Percentiles rank a stretch among this genome's conserved stretches.
Evolutionary conservation across 2,113 vertebrate genomes (phyloP).

Genomic region (Zosterops japonicus): DNA sequence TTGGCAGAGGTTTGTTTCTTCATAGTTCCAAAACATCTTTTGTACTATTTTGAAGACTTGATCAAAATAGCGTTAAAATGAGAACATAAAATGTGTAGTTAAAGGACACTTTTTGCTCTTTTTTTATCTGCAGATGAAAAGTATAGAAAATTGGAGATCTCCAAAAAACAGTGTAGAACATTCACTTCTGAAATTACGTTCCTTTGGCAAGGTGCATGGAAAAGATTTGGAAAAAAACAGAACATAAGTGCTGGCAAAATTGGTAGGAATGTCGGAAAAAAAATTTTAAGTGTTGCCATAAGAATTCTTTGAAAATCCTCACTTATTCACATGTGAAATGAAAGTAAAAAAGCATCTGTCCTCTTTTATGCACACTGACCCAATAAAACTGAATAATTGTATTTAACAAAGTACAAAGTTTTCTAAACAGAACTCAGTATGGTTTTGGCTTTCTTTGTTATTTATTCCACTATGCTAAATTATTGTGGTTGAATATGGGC

Average conservation of each 20-base stretch:
- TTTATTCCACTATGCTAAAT: conserved; percentile 71
- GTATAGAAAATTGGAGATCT: conserved; percentile 54
- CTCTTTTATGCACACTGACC: conserved; percentile 67
- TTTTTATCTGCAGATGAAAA: conserved; percentile 54
- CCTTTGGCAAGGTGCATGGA: conserved; percentile 76
- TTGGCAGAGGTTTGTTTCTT: background rate
- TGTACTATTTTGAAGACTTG: background rate
- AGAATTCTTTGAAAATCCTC: conserved; percentile 75
- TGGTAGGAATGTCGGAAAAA: conserved; percentile 74
- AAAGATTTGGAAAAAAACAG: conserved; percentile 68
- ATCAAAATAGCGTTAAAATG: background rate
- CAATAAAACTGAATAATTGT: conserved; percentile 72
- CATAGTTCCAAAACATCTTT: background rate
- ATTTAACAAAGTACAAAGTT: conserved; percentile 65
- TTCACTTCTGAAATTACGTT: conserved; percentile 75
- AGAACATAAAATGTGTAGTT: background rate
- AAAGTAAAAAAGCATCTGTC: conserved; percentile 76
- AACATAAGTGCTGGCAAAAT: conserved; percentile 72
- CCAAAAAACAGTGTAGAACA: conserved; percentile 66
- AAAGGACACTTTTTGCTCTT: background rate
- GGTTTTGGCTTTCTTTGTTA: conserved; percentile 64
- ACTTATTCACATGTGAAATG: conserved; percentile 73
- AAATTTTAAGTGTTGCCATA: conserved; percentile 73
- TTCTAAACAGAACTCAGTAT: conserved; percentile 60
- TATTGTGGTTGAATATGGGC: conserved; percentile 65